These are phyloP conservation scores for Anarrhichthys ocellatus DNA, from an alignment of 2,113 vertebrate genomes.

Conservation along the genomic window DNA sequence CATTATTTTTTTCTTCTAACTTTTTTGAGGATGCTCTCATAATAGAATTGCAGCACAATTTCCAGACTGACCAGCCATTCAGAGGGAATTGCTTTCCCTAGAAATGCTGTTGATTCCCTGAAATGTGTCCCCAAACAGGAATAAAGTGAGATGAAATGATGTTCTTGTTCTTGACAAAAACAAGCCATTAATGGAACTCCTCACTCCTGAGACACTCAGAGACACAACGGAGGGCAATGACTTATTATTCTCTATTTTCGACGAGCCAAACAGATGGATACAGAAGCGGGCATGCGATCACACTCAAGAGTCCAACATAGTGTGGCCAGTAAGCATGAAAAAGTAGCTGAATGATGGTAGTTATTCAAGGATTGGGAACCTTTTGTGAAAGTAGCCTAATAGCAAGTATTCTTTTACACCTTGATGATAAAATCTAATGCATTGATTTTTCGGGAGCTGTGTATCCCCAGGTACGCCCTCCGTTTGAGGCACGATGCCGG, in stretches of 20 bases:
- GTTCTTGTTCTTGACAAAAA: slow-evolving; percentile 46
- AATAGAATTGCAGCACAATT: slow-evolving; percentile 8
- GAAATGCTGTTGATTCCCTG: slow-evolving; percentile 28
- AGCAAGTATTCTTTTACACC: neutral
- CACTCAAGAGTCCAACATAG: neutral
- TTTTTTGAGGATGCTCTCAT: slow-evolving; percentile 1
- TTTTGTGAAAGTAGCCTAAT: slow-evolving; percentile 11
- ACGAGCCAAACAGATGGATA: slow-evolving; percentile 5
- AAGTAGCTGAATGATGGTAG: neutral
- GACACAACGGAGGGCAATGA: slow-evolving; percentile 6
- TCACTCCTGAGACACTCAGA: slow-evolving; percentile 31
- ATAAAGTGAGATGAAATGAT: slow-evolving; percentile 38
- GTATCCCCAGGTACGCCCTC: neutral
- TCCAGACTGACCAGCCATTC: neutral
- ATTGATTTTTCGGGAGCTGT: slow-evolving; percentile 3
- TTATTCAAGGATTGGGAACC: neutral
- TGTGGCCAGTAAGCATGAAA: slow-evolving; percentile 3
- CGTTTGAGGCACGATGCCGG: neutral
- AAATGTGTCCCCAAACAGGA: slow-evolving; percentile 37
- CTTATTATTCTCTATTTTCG: slow-evolving; percentile 23
- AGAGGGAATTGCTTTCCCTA: slow-evolving; percentile 21
- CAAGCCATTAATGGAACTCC: slow-evolving; percentile 41
- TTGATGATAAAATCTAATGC: neutral
- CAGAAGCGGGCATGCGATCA: neutral
- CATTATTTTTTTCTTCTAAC: neutral